Evolutionary conservation across 2,113 vertebrate genomes (phyloP).

Genomic region (Crotalus tigris): DNA sequence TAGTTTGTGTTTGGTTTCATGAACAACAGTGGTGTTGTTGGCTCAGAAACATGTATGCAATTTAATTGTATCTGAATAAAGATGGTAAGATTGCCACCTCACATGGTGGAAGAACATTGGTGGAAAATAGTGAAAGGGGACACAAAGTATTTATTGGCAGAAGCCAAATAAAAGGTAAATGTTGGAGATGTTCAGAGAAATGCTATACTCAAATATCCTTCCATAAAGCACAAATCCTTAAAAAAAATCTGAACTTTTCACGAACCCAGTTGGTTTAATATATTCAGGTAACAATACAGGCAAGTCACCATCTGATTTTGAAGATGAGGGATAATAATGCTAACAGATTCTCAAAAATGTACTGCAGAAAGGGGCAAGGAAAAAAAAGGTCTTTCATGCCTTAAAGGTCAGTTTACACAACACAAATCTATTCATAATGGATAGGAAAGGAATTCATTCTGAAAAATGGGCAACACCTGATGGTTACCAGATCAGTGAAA

Average conservation of each 20-base stretch:
- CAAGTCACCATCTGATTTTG: not conserved
- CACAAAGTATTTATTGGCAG: not conserved
- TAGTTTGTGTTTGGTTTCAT: not conserved
- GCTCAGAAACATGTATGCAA: not conserved
- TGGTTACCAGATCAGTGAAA: not conserved
- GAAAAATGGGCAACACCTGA: not conserved
- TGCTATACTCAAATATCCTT: not conserved
- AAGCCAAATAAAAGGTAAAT: not conserved
- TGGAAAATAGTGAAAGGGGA: not conserved
- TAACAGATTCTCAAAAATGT: not conserved
- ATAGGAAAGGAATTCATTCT: not conserved
- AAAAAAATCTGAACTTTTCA: not conserved
- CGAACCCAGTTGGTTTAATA: not conserved
- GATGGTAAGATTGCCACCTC: not conserved
- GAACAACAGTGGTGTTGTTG: not conserved
- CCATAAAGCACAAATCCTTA: not conserved
- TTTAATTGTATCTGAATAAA: not conserved
- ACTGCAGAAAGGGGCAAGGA: not conserved
- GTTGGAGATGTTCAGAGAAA: not conserved
- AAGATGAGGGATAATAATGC: not conserved
- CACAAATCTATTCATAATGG: not conserved
- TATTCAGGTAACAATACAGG: not conserved
- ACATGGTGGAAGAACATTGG: not conserved
- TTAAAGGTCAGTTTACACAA: not conserved
- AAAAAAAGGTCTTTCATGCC: not conserved